Evolutionary conservation across 2,888 invertebrate genomes (phyloP).

Genomic region (Mythimna ferrago): DNA sequence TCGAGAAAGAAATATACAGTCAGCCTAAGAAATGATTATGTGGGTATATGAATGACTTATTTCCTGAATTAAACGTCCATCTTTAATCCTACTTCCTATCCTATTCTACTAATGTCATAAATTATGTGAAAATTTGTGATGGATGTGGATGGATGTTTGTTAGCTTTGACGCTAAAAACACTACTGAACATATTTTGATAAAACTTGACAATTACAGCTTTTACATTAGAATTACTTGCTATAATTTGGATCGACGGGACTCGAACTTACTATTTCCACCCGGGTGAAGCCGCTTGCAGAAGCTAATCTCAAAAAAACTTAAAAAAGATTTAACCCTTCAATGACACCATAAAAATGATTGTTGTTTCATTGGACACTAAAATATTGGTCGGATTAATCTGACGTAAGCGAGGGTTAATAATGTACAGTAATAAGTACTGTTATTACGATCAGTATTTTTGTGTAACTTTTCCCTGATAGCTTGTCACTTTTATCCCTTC

Average conservation of each 20-base stretch:
- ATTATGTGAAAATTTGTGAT: too few species aligned
- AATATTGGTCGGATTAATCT: too few species aligned
- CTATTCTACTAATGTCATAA: neutral
- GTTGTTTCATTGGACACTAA: neutral
- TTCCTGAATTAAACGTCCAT: neutral
- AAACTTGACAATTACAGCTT: too few species aligned
- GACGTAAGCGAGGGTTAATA: neutral
- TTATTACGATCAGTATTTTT: neutral
- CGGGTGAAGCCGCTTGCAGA: too few species aligned
- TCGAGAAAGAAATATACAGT: neutral
- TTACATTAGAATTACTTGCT: too few species aligned
- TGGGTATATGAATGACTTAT: neutral
- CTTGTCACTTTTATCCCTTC: neutral
- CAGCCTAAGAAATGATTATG: neutral
- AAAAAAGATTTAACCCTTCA: conserved; percentile 1
- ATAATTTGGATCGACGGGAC: too few species aligned
- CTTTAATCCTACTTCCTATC: neutral
- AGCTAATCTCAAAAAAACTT: too few species aligned
- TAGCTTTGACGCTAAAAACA: too few species aligned
- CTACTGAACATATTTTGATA: too few species aligned
- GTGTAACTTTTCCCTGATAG: neutral
- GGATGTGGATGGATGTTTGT: too few species aligned
- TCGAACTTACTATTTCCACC: too few species aligned
- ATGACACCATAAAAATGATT: neutral
- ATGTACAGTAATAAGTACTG: neutral